Evolutionary conservation across 2,888 invertebrate species (phyloP), one percentile per base, ranked within the genome.

Genomic region (Bimastos eiseni): DNA sequence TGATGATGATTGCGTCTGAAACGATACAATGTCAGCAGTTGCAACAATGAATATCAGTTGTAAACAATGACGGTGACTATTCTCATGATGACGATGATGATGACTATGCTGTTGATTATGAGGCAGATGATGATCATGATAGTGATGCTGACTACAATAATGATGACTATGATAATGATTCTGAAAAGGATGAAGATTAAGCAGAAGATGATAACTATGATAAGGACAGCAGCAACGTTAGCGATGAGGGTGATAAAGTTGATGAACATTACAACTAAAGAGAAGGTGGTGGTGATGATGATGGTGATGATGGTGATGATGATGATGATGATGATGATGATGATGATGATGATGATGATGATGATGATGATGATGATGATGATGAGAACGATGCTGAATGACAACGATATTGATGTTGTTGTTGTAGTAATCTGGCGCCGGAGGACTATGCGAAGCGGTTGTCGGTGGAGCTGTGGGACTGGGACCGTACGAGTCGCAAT

Each of bases 401-500:
- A n/a, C n/a, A n/a, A n/a, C n/a, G n/a, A n/a, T n/a, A n/a, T 19
- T 19, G 83, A 24, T 86, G 86, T 36, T 86, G 30, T 49, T 34
- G 44, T 89, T 21, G n/a, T 89, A 92, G 92, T 83, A 49, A 55
- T 83, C 55, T 92, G 38, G 91, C 89, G 6, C 70, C 91, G 36
- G 98, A 98, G 95, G 99, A 99, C 95, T 98, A 98, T 95, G 98
- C 99, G 95, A 97, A 99, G 88, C 96, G 99, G 93, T 96, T 99
- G 91, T 96, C 99, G 90, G 96, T 99, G 93, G 99, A 99, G 96
- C 96, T 98, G 2, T 99, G 99, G 99, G 99, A 99, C 95, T 99
- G 99, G 99, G 99, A 99, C 95, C 96, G 99, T 91, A 99, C 99
- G 91, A 99, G 99, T 90, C 97, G 99, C 83, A 99, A 99, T 96